Percentiles rank a stretch among this genome's conserved stretches.
Evolutionary conservation across 1,140 invertebrate genomes (phyloP).

Genomic region (Tetramorium alpestre): DNA sequence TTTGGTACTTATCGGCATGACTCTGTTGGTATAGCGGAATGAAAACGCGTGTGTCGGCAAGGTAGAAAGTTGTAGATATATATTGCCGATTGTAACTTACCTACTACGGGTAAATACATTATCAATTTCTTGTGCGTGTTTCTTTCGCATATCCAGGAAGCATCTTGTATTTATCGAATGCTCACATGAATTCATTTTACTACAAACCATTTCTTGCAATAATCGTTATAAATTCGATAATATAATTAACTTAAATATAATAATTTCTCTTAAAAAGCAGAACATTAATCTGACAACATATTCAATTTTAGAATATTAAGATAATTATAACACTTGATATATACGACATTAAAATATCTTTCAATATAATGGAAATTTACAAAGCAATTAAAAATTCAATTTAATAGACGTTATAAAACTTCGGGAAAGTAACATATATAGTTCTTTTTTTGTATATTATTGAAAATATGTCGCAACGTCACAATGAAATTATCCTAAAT

Average conservation of each 20-base stretch:
- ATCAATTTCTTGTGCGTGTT: background rate
- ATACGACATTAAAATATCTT: background rate
- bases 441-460: background rate
- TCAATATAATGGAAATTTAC: background rate
- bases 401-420: background rate
- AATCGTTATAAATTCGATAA: background rate
- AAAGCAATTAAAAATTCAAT: background rate
- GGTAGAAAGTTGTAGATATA: background rate
- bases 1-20: background rate
- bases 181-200: background rate
- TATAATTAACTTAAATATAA: background rate
- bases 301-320: background rate
- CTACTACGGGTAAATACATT: slow-evolving; percentile 8
- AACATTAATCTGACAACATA: background rate
- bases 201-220: background rate
- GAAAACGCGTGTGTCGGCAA: slow-evolving; percentile 43
- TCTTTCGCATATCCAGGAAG: background rate
- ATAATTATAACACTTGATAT: background rate
- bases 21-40: slow-evolving; percentile 5
- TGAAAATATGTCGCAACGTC: background rate
- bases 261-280: background rate
- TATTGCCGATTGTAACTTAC: slow-evolving; percentile 7
- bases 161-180: slow-evolving; percentile 16
- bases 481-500: background rate
- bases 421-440: background rate